A percentile compares a stretch with the other conserved stretches of the same genome.
These are phyloP conservation scores for Eilema griseolum DNA, from an alignment of 2,888 invertebrate genomes.

Conservation along the genomic window DNA sequence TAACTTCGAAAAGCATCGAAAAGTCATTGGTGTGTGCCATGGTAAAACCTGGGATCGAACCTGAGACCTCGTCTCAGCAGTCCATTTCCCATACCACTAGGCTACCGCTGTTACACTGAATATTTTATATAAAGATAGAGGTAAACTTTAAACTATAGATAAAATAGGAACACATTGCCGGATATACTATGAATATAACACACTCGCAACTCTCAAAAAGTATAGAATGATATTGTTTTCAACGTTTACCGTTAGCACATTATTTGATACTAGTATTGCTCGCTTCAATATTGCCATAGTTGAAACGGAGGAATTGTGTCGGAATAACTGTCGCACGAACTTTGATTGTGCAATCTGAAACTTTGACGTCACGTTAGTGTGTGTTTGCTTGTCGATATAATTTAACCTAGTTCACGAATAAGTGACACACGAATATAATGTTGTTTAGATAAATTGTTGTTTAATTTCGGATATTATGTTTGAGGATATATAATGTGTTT, in stretches of 20 bases:
- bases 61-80: too few relatives aligned
- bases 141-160: not conserved
- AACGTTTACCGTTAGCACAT: not conserved
- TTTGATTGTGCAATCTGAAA: conserved; percentile 20
- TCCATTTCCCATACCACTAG: too few relatives aligned
- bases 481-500: not conserved
- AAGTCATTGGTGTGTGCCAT: too few relatives aligned
- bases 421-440: not conserved
- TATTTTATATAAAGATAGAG: too few relatives aligned
- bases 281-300: conserved; percentile 7
- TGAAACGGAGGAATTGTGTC: conserved; percentile 15
- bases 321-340: conserved; percentile 14
- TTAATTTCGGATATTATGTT: not conserved
- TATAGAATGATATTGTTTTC: not conserved
- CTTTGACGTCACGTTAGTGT: conserved; percentile 8
- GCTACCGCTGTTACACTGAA: too few relatives aligned
- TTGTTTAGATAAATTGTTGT: not conserved
- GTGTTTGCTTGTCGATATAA: conserved; percentile 7
- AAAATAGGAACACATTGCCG: not conserved
- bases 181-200: not conserved
- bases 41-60: too few relatives aligned
- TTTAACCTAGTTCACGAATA: not conserved
- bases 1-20: too few relatives aligned
- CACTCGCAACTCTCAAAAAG: not conserved
- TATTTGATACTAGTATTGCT: conserved; percentile 6